These are phyloP conservation scores for Volucella bombylans DNA, from an alignment of 2,888 invertebrate species.

Conservation along the genomic window DNA sequence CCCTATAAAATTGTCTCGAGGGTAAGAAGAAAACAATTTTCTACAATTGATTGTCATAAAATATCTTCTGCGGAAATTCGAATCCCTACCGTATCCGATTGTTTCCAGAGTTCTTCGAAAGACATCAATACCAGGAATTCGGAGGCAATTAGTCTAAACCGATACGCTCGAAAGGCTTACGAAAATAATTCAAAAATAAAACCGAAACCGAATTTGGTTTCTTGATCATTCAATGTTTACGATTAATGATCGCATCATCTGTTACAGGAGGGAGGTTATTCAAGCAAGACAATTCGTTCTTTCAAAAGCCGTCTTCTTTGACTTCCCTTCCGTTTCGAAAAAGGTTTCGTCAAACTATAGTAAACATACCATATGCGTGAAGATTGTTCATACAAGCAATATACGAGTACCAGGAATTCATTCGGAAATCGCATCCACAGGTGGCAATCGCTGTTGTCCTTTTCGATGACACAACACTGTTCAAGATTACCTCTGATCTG, in stretches of 20 bases:
- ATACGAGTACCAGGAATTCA: conserved; percentile 1
- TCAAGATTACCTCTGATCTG: conserved; percentile 3
- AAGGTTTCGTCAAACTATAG: conserved; percentile 8
- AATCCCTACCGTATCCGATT: conserved; percentile 8
- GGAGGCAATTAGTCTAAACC: conserved; percentile 45
- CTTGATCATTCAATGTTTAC: conserved; percentile 11
- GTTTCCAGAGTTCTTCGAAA: neutral
- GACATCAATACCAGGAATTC: conserved; percentile 12
- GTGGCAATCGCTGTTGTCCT: conserved; percentile 9
- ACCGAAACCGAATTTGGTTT: neutral
- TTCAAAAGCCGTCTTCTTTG: conserved; percentile 6
- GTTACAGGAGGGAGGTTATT: conserved; percentile 1
- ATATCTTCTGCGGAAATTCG: conserved; percentile 35
- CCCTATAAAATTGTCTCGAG: neutral
- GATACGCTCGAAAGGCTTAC: conserved; percentile 58
- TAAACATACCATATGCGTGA: conserved; percentile 11
- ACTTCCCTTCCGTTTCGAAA: conserved; percentile 42
- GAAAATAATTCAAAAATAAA: neutral
- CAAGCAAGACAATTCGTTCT: conserved; percentile 7
- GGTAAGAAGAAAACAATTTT: conserved; percentile 2
- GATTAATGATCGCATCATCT: conserved; percentile 23
- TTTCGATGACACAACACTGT: conserved; percentile 51
- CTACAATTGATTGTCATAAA: conserved; percentile 2
- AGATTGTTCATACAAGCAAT: conserved; percentile 4
- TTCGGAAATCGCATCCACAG: conserved; percentile 16